Percentiles rank a stretch among this genome's conserved stretches.
phyloP scores from a whole-genome alignment of 2,797 vertebrate genomes.

The Pagetopsis macropterus region DNA sequence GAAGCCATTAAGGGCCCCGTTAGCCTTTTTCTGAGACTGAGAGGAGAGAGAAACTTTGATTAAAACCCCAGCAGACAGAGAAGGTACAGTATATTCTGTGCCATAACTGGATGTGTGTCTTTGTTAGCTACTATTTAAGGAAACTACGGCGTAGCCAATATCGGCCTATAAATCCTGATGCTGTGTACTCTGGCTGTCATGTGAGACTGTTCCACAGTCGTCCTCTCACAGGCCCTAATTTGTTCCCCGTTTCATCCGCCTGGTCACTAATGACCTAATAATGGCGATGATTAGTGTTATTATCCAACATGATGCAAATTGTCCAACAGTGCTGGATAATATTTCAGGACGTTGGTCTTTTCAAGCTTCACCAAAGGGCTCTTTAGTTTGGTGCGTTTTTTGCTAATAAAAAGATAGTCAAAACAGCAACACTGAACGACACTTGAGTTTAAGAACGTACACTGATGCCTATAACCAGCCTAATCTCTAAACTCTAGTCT shows the following conservation, averaged over 20 bases:
- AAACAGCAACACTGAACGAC: slow-evolving; percentile 19
- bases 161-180: not conserved
- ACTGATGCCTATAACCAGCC: slow-evolving; percentile 19
- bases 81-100: not conserved
- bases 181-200: not conserved
- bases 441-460: not conserved
- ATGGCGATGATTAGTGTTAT: not conserved
- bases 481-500: slow-evolving; percentile 37
- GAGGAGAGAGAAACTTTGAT: slow-evolving; percentile 36
- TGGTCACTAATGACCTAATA: slow-evolving; percentile 8
- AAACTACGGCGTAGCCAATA: not conserved
- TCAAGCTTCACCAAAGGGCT: not conserved
- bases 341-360: not conserved
- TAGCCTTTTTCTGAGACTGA: slow-evolving; percentile 91
- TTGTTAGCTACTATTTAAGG: not conserved
- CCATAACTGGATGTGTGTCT: slow-evolving; percentile 13
- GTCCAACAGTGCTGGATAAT: not conserved
- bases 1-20: slow-evolving; percentile 96
- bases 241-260: not conserved
- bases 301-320: slow-evolving; percentile 10
- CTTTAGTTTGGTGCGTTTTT: not conserved
- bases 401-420: slow-evolving; percentile 11
- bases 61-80: slow-evolving; percentile 25
- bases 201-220: not conserved
- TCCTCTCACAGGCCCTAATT: accelerated